Percentiles rank a stretch among this genome's conserved stretches.
These are phyloP conservation scores for Lasioglossum oenotherae DNA, from an alignment of 2,888 invertebrate species.

Conservation along the genomic window DNA sequence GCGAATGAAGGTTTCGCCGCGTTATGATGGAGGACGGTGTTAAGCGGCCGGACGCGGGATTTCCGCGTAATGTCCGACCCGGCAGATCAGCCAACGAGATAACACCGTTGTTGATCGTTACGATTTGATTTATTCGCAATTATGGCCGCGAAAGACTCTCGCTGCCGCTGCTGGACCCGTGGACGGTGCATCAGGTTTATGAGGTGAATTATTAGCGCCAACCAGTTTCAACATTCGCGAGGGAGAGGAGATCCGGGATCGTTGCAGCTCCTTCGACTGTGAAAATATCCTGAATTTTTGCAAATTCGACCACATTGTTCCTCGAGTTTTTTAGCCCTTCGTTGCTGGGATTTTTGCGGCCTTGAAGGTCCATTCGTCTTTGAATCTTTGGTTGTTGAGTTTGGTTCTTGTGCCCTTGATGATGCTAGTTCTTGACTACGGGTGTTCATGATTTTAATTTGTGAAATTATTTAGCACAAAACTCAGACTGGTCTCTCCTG, in stretches of 20 bases:
- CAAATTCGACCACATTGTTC: not conserved
- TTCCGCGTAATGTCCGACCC: constrained; percentile 58
- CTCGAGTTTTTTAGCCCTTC: not conserved
- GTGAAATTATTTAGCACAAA: not conserved
- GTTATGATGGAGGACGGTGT: constrained; percentile 41
- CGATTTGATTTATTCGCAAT: constrained; percentile 82
- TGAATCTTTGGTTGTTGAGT: not conserved
- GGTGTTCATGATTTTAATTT: not conserved
- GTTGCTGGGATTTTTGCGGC: not conserved
- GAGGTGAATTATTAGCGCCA: constrained; percentile 73
- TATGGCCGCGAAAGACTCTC: constrained; percentile 64
- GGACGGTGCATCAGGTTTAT: constrained; percentile 59
- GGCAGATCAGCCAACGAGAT: constrained; percentile 55
- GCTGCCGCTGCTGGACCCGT: constrained; percentile 34
- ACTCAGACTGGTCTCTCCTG: not conserved
- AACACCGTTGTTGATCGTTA: constrained; percentile 78
- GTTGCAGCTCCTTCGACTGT: not conserved
- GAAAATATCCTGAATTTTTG: not conserved
- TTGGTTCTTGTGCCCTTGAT: not conserved
- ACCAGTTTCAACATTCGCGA: constrained; percentile 11
- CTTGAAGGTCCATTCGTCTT: not conserved
- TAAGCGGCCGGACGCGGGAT: constrained; percentile 51
- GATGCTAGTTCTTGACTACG: not conserved
- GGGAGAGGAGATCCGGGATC: constrained; percentile 23
- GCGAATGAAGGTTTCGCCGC: constrained; percentile 27